A percentile compares a stretch with the other conserved stretches of the same genome.
These are phyloP conservation scores for Drosophila demipolita DNA, from an alignment of 2,888 invertebrate species.

Conservation along the genomic window DNA sequence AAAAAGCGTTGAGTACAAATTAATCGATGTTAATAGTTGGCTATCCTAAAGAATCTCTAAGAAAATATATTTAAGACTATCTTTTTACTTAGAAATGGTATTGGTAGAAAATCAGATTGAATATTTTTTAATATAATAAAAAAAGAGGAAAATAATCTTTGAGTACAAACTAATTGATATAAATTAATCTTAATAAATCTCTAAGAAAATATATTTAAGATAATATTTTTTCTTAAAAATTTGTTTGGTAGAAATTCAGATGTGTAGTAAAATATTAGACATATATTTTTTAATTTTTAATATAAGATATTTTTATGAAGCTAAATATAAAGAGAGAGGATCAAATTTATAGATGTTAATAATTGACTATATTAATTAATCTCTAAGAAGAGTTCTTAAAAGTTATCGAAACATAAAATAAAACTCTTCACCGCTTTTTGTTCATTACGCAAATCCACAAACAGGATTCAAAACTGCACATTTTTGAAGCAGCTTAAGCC, in stretches of 20 bases:
- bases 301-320: no score
- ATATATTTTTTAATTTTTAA: no score
- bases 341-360: background rate
- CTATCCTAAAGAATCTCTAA: background rate
- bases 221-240: background rate
- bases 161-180: background rate
- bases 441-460: background rate
- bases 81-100: background rate
- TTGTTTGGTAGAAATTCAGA: no score
- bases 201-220: background rate
- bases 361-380: background rate
- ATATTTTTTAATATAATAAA: background rate
- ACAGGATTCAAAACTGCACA: background rate
- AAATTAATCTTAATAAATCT: background rate
- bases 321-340: background rate
- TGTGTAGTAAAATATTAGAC: no score
- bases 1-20: background rate
- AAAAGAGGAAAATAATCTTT: background rate
- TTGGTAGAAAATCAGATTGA: background rate
- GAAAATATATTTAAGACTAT: background rate
- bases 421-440: background rate
- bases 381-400: background rate
- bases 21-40: background rate
- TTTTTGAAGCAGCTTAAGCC: constrained; percentile 29
- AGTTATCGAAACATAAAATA: no score